Evolutionary conservation across 2,113 vertebrate genomes (phyloP).

Genomic region (Centropus unirufus): DNA sequence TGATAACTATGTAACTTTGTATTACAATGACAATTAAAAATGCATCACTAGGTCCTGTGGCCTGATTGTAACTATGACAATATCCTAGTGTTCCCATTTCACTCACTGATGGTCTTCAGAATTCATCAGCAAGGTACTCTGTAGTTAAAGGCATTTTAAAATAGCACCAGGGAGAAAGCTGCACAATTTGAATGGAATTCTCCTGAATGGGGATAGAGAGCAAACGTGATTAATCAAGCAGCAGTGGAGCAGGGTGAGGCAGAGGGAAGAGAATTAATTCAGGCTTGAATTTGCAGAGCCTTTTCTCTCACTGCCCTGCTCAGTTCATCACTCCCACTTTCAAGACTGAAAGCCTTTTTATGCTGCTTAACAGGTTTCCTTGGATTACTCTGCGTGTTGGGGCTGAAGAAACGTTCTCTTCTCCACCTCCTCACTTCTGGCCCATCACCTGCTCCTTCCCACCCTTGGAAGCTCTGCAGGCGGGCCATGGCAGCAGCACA

Average conservation of each 20-base stretch:
- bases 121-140: background rate
- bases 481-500: background rate
- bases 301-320: background rate
- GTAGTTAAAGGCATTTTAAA: background rate
- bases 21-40: background rate
- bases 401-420: background rate
- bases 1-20: background rate
- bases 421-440: background rate
- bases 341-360: background rate
- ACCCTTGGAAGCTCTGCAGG: background rate
- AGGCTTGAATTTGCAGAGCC: background rate
- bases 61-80: background rate
- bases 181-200: background rate
- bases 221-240: background rate
- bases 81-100: background rate
- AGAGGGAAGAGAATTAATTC: background rate
- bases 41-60: background rate
- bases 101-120: background rate
- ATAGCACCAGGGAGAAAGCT: background rate
- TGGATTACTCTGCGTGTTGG: background rate
- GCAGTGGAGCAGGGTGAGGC: background rate
- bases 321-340: background rate
- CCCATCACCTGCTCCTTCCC: background rate
- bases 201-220: background rate
- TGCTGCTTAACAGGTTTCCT: background rate